Conservation (phyloP, 2,888 invertebrate genomes). For the Coenonympha arcania region DNA sequence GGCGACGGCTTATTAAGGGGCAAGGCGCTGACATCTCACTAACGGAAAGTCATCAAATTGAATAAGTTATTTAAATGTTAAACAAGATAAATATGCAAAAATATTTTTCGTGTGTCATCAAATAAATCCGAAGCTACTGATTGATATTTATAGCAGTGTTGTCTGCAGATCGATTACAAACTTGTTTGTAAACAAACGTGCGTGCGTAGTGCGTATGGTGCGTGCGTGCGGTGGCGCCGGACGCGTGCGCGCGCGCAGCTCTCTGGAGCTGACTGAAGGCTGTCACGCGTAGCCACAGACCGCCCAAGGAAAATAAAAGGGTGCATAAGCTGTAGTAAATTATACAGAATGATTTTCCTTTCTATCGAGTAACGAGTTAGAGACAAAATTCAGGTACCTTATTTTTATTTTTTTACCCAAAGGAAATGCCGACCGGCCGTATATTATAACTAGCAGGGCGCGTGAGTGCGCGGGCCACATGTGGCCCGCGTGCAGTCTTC, state of each 20-base stretch:
- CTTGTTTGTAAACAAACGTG: slow-evolving; percentile 59
- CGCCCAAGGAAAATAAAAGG: slow-evolving; percentile 37
- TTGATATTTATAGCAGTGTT: not conserved
- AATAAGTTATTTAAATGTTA: slow-evolving; percentile 37
- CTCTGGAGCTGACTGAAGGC: slow-evolving; percentile 65
- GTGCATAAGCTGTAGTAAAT: not conserved
- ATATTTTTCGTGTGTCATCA: slow-evolving; percentile 1
- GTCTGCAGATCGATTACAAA: slow-evolving; percentile 9
- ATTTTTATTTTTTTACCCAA: no score
- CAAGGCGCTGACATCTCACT: slow-evolving; percentile 63
- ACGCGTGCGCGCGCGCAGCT: slow-evolving; percentile 69
- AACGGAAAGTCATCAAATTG: slow-evolving; percentile 54
- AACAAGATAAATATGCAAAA: slow-evolving; percentile 8
- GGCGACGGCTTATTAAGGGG: slow-evolving; percentile 53
- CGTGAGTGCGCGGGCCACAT: no score
- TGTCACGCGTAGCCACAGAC: slow-evolving; percentile 48
- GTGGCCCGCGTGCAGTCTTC: no score
- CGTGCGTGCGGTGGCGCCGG: slow-evolving; percentile 33
- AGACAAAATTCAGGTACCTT: no score
- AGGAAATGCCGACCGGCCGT: no score
- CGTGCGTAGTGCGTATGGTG: slow-evolving; percentile 33
- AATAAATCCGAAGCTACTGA: not conserved
- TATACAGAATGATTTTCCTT: no score
- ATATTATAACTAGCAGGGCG: no score
- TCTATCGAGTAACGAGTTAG: no score